These are phyloP conservation scores for Cyprinodon brontotheroides DNA, from an alignment of 2,113 vertebrate species.

Conservation along the genomic window DNA sequence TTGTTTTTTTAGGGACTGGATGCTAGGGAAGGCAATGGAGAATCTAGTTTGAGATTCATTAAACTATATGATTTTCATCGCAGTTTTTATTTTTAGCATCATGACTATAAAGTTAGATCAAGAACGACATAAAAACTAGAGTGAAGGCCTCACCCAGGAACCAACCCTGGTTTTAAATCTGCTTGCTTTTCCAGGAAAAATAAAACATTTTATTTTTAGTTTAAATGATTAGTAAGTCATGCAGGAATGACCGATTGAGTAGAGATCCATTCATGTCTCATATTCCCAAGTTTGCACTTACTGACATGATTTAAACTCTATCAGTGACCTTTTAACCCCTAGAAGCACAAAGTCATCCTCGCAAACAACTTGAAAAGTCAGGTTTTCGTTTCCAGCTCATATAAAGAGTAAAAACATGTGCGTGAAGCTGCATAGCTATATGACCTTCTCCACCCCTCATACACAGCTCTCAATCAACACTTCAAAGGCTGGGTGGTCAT, in stretches of 20 bases:
- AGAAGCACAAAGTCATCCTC: background rate
- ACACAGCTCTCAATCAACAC: slow-evolving; percentile 42
- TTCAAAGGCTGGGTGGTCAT: slow-evolving; percentile 57
- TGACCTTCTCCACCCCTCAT: slow-evolving; percentile 23
- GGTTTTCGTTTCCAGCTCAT: slow-evolving; percentile 6
- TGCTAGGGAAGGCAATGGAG: background rate
- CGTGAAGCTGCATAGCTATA: background rate
- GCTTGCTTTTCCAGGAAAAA: background rate
- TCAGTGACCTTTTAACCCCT: slow-evolving; percentile 5
- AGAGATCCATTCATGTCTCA: background rate
- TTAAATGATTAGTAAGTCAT: background rate
- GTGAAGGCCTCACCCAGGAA: no score
- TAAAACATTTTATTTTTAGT: background rate
- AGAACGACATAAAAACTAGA: no score
- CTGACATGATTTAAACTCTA: slow-evolving; percentile 6
- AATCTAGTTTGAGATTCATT: background rate
- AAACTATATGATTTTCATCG: background rate
- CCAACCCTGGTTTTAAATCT: no score
- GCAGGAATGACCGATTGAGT: background rate
- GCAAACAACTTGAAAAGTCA: slow-evolving; percentile 2
- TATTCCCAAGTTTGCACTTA: background rate
- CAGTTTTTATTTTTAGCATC: background rate
- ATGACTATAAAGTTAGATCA: no score
- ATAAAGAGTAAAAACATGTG: slow-evolving; percentile 11
- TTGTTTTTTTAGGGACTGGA: background rate